Conservation (phyloP, 2,888 invertebrate species). For the Scaptomyza caliginosa region DNA sequence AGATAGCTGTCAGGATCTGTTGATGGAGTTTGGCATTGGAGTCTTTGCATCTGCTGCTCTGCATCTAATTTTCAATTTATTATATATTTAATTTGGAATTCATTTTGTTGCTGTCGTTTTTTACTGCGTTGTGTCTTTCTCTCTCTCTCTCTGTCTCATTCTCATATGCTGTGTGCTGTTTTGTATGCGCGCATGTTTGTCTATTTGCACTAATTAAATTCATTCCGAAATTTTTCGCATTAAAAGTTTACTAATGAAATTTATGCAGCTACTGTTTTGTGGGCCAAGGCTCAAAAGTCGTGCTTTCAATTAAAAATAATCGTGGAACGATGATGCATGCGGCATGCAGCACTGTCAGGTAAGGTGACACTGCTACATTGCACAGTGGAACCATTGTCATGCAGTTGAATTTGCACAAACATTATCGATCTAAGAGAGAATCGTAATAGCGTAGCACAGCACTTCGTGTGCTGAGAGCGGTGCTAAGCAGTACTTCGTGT, state of each 20-base stretch:
- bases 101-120: background rate
- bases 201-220: slow-evolving; percentile 65
- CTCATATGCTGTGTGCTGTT: no score
- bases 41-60: no score
- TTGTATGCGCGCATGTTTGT: slow-evolving; percentile 30
- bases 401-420: no score
- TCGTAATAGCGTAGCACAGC: no score
- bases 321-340: slow-evolving; percentile 19
- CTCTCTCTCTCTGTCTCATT: background rate
- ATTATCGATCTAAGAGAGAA: no score
- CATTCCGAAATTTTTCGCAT: slow-evolving; percentile 63
- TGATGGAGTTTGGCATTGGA: slow-evolving; percentile 2
- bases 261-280: slow-evolving; percentile 56
- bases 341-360: slow-evolving; percentile 7
- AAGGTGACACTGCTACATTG: background rate
- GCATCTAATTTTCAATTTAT: slow-evolving; percentile 4
- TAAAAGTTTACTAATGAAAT: slow-evolving; percentile 69
- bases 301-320: slow-evolving; percentile 66
- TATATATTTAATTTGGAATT: slow-evolving; percentile 9
- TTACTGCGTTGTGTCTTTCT: background rate
- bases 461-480: no score
- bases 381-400: background rate
- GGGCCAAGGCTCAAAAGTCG: slow-evolving; percentile 61
- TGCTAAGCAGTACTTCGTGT: no score
- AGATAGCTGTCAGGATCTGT: slow-evolving; percentile 6